A percentile compares a stretch with the other conserved stretches of the same genome.
Conservation (phyloP, 64 coral and sea anemone genomes). For the Anthopleura sola region DNA sequence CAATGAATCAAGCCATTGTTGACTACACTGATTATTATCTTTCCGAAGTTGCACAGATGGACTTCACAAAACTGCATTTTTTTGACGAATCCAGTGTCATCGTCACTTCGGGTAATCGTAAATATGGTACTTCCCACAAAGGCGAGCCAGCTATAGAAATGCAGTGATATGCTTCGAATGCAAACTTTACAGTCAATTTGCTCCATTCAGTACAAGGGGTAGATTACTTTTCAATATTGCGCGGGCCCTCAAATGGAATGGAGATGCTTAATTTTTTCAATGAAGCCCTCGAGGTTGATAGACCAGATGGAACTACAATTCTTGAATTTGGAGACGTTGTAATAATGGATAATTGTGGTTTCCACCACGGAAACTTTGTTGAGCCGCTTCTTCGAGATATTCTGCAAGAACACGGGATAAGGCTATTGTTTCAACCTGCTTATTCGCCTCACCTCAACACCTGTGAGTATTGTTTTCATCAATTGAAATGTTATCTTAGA, state of each 20-base stretch:
- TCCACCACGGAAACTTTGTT: slow-evolving; percentile 36
- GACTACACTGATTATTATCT: slow-evolving; percentile 37
- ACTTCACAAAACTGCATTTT: slow-evolving; percentile 33
- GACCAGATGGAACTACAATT: slow-evolving; percentile 29
- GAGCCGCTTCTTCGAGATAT: slow-evolving; percentile 51
- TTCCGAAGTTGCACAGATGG: slow-evolving; percentile 21
- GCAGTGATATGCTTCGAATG: slow-evolving; percentile 48
- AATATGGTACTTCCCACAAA: slow-evolving; percentile 15
- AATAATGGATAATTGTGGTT: slow-evolving; percentile 64
- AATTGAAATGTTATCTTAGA: slow-evolving; percentile 34
- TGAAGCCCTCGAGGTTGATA: slow-evolving; percentile 27
- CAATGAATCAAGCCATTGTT: slow-evolving; percentile 15
- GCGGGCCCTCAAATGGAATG: slow-evolving; percentile 52
- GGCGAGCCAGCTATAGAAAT: slow-evolving; percentile 34
- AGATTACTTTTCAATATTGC: slow-evolving; percentile 35
- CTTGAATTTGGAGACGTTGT: slow-evolving; percentile 28
- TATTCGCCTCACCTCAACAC: slow-evolving; percentile 30
- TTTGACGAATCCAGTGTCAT: slow-evolving; percentile 31
- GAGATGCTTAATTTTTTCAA: slow-evolving; percentile 57
- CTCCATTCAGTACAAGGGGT: slow-evolving; percentile 29
- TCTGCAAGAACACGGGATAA: slow-evolving; percentile 16
- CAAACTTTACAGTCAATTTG: slow-evolving; percentile 41
- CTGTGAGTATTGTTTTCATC: slow-evolving; percentile 28
- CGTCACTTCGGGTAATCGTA: slow-evolving; percentile 30
- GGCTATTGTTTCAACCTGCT: slow-evolving; percentile 21